Percentiles rank a stretch among this genome's conserved stretches.
Conservation (phyloP, 2,888 invertebrate species). For the Oeneis ivallda region DNA sequence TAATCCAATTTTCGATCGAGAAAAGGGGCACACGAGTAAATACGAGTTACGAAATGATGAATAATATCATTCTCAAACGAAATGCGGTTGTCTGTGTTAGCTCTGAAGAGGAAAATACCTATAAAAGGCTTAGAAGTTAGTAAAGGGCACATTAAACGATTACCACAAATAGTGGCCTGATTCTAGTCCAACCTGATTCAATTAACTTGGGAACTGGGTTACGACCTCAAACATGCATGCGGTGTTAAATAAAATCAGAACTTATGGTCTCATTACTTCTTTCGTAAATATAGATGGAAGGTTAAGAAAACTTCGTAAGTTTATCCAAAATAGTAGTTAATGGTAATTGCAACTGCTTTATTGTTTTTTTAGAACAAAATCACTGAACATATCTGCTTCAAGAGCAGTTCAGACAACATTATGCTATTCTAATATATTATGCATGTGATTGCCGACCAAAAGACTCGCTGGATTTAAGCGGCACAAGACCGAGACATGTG, state of each 20-base stretch:
- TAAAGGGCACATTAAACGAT: slow-evolving; percentile 9
- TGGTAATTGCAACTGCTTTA: neutral
- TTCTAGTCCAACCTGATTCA: slow-evolving; percentile 12
- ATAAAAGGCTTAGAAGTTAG: neutral
- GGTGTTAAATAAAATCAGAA: slow-evolving; percentile 12
- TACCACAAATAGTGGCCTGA: slow-evolving; percentile 8
- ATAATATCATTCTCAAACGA: too few relatives aligned
- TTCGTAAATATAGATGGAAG: neutral
- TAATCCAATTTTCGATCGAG: too few relatives aligned
- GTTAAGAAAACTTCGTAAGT: neutral
- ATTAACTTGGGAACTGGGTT: slow-evolving; percentile 16
- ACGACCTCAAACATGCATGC: slow-evolving; percentile 13
- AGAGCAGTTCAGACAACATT: too few relatives aligned
- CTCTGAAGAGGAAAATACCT: neutral
- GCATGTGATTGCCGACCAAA: too few relatives aligned
- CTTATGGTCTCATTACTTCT: neutral
- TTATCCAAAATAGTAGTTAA: neutral
- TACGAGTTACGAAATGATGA: too few relatives aligned
- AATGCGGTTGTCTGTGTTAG: neutral
- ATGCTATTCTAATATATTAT: too few relatives aligned
- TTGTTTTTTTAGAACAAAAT: too few relatives aligned
- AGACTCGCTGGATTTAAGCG: too few relatives aligned
- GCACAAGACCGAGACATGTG: too few relatives aligned
- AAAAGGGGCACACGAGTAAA: too few relatives aligned
- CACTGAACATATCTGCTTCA: too few relatives aligned